These are phyloP conservation scores for Julus scanicus DNA, from an alignment of 2,888 invertebrate species.

Conservation along the genomic window DNA sequence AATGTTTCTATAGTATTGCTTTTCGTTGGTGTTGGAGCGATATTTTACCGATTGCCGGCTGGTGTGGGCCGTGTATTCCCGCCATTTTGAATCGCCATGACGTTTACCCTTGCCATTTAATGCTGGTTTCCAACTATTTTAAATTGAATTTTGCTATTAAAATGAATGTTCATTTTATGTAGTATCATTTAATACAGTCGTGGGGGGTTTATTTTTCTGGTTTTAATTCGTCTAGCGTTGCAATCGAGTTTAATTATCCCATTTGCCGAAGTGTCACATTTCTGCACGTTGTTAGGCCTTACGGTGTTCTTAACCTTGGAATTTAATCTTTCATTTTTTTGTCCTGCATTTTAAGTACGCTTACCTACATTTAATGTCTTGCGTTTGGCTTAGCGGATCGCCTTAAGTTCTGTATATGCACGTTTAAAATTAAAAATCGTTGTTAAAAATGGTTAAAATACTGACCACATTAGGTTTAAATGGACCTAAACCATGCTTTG, in stretches of 20 bases:
- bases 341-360: neutral
- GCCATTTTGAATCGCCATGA: constrained; percentile 49
- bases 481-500: neutral
- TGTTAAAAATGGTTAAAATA: neutral
- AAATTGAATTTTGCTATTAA: neutral
- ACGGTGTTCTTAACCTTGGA: constrained; percentile 29
- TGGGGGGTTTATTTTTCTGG: neutral
- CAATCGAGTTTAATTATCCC: neutral
- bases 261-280: constrained; percentile 14
- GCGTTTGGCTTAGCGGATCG: neutral
- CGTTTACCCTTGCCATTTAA: neutral
- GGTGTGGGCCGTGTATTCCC: constrained; percentile 31
- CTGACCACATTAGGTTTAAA: neutral
- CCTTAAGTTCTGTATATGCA: neutral
- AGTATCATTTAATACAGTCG: neutral
- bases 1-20: neutral
- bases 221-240: neutral
- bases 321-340: neutral
- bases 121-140: neutral
- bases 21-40: neutral
- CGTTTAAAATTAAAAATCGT: neutral
- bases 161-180: neutral
- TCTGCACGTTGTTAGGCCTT: constrained; percentile 43
- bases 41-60: neutral
- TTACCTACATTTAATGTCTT: neutral